Percentiles rank a stretch among this genome's conserved stretches.
phyloP scores from a whole-genome alignment of 2,113 vertebrate species.

The Grantiella picta region DNA sequence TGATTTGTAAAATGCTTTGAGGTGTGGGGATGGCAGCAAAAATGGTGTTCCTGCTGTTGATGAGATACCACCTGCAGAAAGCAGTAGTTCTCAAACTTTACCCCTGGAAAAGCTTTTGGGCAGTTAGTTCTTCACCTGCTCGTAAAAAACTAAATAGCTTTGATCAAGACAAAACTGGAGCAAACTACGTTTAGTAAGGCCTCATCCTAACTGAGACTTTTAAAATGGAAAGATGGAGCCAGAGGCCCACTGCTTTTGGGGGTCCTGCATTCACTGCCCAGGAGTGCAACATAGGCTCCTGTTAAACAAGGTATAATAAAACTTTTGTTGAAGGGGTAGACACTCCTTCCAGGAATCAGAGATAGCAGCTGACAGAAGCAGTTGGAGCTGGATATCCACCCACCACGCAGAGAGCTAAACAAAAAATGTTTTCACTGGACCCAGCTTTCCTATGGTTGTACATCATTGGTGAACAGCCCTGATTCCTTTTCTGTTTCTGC shows the following conservation, averaged over 20 bases:
- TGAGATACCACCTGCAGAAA: not conserved
- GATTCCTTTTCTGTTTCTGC: not conserved
- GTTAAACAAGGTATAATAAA: not conserved
- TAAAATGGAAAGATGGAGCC: not conserved
- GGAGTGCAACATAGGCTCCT: too few species aligned
- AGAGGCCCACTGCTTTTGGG: not conserved
- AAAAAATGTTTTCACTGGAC: not conserved
- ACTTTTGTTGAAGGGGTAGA: not conserved
- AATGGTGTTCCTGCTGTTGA: not conserved
- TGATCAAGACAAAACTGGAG: not conserved
- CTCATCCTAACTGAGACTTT: not conserved
- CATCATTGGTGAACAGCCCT: accelerated
- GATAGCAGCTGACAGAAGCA: accelerated
- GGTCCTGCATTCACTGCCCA: too few species aligned
- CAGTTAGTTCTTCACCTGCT: not conserved
- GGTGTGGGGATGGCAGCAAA: not conserved
- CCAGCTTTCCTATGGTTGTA: accelerated
- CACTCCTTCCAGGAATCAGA: not conserved
- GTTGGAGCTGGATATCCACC: not conserved
- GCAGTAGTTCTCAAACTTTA: not conserved
- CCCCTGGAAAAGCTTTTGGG: not conserved
- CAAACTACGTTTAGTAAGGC: not conserved
- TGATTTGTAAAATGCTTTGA: not conserved
- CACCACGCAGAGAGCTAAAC: not conserved
- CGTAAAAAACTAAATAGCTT: not conserved